Evolutionary conservation across 2,888 invertebrate species (phyloP).

Genomic region (Chrysolina oricalcia): DNA sequence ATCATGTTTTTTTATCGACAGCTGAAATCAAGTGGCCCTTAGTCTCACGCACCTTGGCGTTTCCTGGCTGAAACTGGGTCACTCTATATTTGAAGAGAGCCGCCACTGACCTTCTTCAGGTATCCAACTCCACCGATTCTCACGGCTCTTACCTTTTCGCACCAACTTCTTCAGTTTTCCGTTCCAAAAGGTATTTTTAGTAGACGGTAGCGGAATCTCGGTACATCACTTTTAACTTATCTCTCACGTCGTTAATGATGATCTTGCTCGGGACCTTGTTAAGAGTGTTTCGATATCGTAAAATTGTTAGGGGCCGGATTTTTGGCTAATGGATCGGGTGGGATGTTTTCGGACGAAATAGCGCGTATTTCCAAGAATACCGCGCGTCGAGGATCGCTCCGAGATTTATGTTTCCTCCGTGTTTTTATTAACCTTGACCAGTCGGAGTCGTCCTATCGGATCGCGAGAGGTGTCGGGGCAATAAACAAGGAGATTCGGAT

Average conservation of each 20-base stretch:
- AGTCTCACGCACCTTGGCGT: too few species aligned
- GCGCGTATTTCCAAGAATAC: constrained; percentile 62
- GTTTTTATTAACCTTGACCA: constrained; percentile 43
- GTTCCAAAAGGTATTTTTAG: constrained; percentile 65
- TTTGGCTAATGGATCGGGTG: constrained; percentile 68
- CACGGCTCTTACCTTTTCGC: constrained; percentile 24
- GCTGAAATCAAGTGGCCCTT: too few species aligned
- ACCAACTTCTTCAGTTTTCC: constrained; percentile 25
- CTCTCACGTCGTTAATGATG: constrained; percentile 67
- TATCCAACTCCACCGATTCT: constrained; percentile 10
- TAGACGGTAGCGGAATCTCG: constrained; percentile 70
- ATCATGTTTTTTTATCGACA: too few species aligned
- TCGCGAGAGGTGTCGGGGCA: constrained; percentile 30
- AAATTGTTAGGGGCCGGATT: constrained; percentile 64
- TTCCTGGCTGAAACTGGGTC: too few species aligned
- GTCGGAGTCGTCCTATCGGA: constrained; percentile 32
- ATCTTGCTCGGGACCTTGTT: constrained; percentile 68
- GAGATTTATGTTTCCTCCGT: constrained; percentile 55
- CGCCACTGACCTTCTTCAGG: constrained; percentile 4
- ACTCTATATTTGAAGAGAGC: not conserved
- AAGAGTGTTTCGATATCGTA: constrained; percentile 65
- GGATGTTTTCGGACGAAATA: constrained; percentile 63
- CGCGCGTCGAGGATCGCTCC: constrained; percentile 50
- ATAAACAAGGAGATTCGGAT: constrained; percentile 36
- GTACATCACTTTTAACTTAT: constrained; percentile 68